Percentiles rank a stretch among this genome's conserved stretches.
Conservation (phyloP, 2,797 vertebrate species). For the Ateles fusciceps region DNA sequence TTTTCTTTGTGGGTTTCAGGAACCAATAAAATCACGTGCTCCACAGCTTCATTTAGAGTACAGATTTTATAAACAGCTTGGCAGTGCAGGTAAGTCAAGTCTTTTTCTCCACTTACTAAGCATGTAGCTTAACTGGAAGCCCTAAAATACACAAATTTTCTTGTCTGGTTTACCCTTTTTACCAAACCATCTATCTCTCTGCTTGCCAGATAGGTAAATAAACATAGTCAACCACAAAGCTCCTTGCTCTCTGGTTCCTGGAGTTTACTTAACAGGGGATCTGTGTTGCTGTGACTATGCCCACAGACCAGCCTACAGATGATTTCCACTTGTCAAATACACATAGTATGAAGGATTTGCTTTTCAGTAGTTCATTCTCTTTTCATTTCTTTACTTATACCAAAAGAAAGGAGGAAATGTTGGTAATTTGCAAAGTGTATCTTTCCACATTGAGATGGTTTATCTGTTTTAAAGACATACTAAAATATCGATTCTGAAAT, state of each 20-base stretch:
- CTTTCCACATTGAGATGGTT: not conserved
- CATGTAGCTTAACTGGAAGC: constrained; percentile 13
- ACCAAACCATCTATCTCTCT: not conserved
- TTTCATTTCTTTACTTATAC: constrained; percentile 12
- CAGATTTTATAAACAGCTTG: constrained; percentile 99
- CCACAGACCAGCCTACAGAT: not conserved
- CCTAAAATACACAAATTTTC: not conserved
- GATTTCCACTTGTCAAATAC: not conserved
- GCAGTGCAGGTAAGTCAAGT: constrained; percentile 91
- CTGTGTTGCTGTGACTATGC: not conserved
- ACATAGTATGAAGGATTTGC: not conserved
- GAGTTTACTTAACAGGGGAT: not conserved
- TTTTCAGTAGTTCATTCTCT: constrained; percentile 1
- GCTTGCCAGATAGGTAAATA: not conserved
- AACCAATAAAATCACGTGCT: constrained; percentile 98
- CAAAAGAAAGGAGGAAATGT: constrained; percentile 34
- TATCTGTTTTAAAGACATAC: not conserved
- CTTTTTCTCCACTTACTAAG: constrained; percentile 19
- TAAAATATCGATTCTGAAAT: not conserved
- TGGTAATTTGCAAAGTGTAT: not conserved
- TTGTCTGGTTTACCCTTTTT: not conserved
- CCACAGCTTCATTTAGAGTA: constrained; percentile 99
- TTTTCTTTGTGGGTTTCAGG: constrained; percentile 85
- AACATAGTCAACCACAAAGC: not conserved
- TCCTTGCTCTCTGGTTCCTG: not conserved